A percentile compares a stretch with the other conserved stretches of the same genome.
These are phyloP conservation scores for Lutjanus campechanus DNA, from an alignment of 2,797 vertebrate species.

Conservation along the genomic window DNA sequence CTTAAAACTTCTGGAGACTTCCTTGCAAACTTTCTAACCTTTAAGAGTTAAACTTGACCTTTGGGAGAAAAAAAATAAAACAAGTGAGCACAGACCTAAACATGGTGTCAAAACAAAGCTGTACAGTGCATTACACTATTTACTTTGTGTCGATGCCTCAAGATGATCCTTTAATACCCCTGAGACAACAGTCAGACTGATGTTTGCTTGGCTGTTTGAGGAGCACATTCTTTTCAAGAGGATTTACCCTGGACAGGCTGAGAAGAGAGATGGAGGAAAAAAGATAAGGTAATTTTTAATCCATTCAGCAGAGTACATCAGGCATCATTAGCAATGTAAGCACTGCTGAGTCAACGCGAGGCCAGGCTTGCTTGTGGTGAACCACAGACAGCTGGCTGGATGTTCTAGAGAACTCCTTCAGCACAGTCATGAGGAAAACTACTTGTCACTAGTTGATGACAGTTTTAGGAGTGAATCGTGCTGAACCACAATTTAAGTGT, in stretches of 20 bases:
- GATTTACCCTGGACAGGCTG: slow-evolving; percentile 61
- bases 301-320: slow-evolving; percentile 31
- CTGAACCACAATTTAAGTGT: slow-evolving; percentile 3
- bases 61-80: slow-evolving; percentile 9
- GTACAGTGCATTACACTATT: slow-evolving; percentile 3
- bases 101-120: slow-evolving; percentile 23
- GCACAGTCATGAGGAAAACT: slow-evolving; percentile 25
- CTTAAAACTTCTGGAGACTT: slow-evolving; percentile 7
- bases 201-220: slow-evolving; percentile 46
- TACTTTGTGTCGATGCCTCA: background rate
- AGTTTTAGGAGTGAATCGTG: slow-evolving; percentile 37
- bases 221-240: slow-evolving; percentile 31
- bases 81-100: background rate
- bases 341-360: slow-evolving; percentile 22
- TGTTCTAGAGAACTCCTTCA: slow-evolving; percentile 16
- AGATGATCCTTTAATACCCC: slow-evolving; percentile 9
- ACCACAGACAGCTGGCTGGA: slow-evolving; percentile 33
- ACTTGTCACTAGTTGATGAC: slow-evolving; percentile 26
- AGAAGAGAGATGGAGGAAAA: slow-evolving; percentile 15
- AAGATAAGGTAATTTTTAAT: slow-evolving; percentile 11
- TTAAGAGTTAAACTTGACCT: slow-evolving; percentile 16
- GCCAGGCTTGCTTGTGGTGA: slow-evolving; percentile 36
- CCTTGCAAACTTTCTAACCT: background rate
- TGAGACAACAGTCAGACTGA: slow-evolving; percentile 7
- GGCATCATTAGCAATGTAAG: slow-evolving; percentile 44